Base-by-base conservation (phyloP, 2,888 invertebrate species). In the Cybosia mesomella region DNA sequence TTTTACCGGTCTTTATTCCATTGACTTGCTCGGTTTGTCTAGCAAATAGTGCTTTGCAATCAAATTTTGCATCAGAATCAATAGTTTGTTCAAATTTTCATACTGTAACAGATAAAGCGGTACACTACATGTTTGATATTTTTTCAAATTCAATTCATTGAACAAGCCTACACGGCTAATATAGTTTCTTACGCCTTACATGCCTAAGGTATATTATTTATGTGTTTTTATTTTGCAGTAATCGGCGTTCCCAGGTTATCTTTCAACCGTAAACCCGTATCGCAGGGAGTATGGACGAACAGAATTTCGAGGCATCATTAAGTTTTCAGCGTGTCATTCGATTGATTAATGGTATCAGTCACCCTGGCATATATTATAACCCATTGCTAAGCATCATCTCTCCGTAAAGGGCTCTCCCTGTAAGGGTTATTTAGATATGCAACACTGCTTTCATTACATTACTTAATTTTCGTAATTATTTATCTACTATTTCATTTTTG, bases 271-370 rank as follows among this genome's bases (percentile, higher is more conserved):
- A 18, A 18, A 18, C 43, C 18, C 18, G 43, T 43, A 43, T 43
- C 49, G 49, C n/a, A 49, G 73, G 72, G 54, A 60, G 72, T 75
- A 49, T n/a, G 49, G 67, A 67, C 78, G 80, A 79, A 84, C 78
- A 81, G 69, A 77, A 74, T 80, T 76, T 66, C 66, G 68, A 66
- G 71, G 66, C 68, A 72, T 58, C 72, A 74, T 75, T 77, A 80
- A 80, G 78, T 81, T 84, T 83, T 74, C 53, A 75, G 75, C 65
- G 71, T 68, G 71, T 76, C 69, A 71, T 70, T 75, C 84, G 86
- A 85, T 84, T 82, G 85, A 86, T 85, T 79, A 55, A 74, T 34
- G 61, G 36, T 60, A 66, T 62, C 34, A 54, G 22, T 54, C 24
- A 22, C 4, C 22, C 13, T 22, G 13, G 22, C 13, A 22, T 22